Base-by-base conservation (phyloP, 92 coral and sea anemone species). In the Phenganax marumi region DNA sequence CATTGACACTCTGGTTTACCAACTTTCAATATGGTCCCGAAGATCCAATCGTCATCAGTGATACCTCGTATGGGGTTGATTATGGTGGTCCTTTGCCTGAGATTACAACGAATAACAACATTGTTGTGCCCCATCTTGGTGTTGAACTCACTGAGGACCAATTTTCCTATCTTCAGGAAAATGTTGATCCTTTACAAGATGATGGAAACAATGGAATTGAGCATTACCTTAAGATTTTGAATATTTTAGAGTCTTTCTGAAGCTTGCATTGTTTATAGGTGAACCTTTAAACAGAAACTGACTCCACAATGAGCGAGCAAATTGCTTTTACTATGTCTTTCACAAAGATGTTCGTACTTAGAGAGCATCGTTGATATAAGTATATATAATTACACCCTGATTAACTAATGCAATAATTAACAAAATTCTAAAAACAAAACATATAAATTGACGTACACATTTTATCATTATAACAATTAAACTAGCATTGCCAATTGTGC, bases 71-170 rank as follows among this genome's bases (percentile, higher is more conserved):
- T 56, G 63, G 63, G 3, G 22, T 56, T 56, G 63, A 56, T 56
- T 56, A 56, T 56, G 7, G 63, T 56, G 63, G 63, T 8, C 3
- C 63, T 21, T 56, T 56, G 63, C 63, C 63, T 21, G 63, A 56
- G 4, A 56, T 56, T 21, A 56, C 22, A 2, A 56, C 63, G n/a
- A 17, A 54, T 54, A 54, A 54, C 60, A 54, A 54, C 60, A 54
- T 54, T 54, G 60, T 54, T 54, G n/a, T n/a, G n/a, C 17, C 60
- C 60, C 60, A 10, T 54, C 60, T n/a, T 54, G 60, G 60, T 54
- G n/a, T 54, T 54, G 60, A 54, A 54, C 60, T 54, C 60, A 54
- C 60, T n/a, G 60, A 54, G n/a, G 60, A 54, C 60, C 60, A 54
- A 17, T 10, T 54, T 54, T 10, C 60, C 17, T 54, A 54, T 54